Evolutionary conservation across 2,888 invertebrate species (phyloP), one percentile per base, ranked within the genome.

Genomic region (Cerastoderma edule): DNA sequence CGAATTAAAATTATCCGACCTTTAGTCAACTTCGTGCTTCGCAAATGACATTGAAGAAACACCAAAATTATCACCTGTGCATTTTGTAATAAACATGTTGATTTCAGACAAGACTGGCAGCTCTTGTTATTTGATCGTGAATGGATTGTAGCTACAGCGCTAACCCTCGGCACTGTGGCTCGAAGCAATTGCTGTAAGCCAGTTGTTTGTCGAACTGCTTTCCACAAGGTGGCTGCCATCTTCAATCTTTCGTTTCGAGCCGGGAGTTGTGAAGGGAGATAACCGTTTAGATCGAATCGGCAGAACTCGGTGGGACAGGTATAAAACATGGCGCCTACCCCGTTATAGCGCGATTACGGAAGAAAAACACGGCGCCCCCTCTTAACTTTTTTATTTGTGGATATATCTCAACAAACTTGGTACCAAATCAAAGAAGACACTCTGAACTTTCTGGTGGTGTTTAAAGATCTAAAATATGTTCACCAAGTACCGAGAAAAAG

Each of bases 161-260:
- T 33, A 2, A 63, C 27, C 24, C 70, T 46, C n/a, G 70, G 53
- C 19, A 63, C 16, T 19, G 63, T 50, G 50, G 48, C 33, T n/a
- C 70, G 50, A 32, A 56, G 67, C 67, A 53, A 53, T 73, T 39
- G n/a, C n/a, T 70, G 73, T 24, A 78, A 44, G 57, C 73, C 67
- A 39, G 67, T 78, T 57, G 73, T 54, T 48, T 53, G 44, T 35
- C 75, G 67, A 1, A 67, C 50, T 27, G 64, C 48, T 56, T 70
- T 70, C 63, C 75, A 13, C 56, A 73, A 67, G 63, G 75, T 73
- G 72, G 79, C 70, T 27, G 79, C 79, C 79, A 79, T 79, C 44
- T 68, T 69, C 39, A n/a, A n/a, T n/a, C 35, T n/a, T 24, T 19
- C 50, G n/a, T n/a, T n/a, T 2, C 56, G 2, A 32, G 50, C 24